phyloP scores from a whole-genome alignment of 2,797 vertebrate species.

The Poeciliopsis infans region DNA sequence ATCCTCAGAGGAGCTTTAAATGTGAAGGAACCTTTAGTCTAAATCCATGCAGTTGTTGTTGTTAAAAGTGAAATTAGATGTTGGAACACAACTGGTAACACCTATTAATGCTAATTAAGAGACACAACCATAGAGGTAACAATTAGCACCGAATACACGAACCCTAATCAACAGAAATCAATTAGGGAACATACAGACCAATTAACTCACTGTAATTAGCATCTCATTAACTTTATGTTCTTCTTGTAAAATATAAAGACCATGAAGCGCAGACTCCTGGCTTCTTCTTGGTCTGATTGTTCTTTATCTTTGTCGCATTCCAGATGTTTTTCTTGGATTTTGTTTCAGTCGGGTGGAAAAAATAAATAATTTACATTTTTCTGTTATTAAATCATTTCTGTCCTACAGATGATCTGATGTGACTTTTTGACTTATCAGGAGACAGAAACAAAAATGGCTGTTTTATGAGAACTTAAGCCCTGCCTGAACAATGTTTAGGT shows the following conservation, averaged over 20 bases:
- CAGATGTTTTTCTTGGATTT: background rate
- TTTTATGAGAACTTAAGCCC: background rate
- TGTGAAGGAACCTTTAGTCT: constrained; percentile 79
- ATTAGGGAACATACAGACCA: constrained; percentile 87
- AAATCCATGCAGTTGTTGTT: constrained; percentile 62
- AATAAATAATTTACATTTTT: background rate
- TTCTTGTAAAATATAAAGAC: constrained; percentile 71
- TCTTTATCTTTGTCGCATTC: background rate
- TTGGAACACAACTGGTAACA: constrained; percentile 76
- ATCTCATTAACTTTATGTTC: constrained; percentile 82
- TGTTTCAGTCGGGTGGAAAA: background rate
- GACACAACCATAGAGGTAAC: constrained; percentile 69
- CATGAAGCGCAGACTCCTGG: constrained; percentile 45
- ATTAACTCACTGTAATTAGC: constrained; percentile 85
- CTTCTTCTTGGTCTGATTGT: constrained; percentile 15
- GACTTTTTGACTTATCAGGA: background rate
- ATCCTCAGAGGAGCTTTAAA: constrained; percentile 85
- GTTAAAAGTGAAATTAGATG: constrained; percentile 53
- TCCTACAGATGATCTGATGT: background rate
- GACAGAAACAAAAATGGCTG: background rate
- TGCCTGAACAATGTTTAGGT: background rate
- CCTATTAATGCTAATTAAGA: constrained; percentile 89
- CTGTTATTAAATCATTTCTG: background rate
- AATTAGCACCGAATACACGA: constrained; percentile 53
- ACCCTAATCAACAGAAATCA: constrained; percentile 86